phyloP scores from a whole-genome alignment of 2,888 invertebrate genomes.

The Eurois occulta region DNA sequence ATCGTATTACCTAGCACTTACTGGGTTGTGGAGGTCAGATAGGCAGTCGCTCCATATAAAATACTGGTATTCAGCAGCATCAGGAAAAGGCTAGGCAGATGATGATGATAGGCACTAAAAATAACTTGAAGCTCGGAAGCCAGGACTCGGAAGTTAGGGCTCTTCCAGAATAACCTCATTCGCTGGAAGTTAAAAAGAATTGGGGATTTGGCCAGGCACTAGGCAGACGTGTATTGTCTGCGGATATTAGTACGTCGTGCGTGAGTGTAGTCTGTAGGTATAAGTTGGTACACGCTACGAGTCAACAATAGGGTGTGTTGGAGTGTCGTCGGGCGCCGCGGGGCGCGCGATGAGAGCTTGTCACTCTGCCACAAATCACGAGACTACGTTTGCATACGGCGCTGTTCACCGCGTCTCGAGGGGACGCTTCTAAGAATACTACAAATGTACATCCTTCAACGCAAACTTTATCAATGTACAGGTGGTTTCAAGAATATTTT shows the following conservation, averaged over 20 bases:
- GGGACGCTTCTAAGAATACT: slow-evolving; percentile 62
- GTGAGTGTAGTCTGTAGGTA: slow-evolving; percentile 46
- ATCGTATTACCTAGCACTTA: too few species aligned
- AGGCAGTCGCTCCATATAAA: too few species aligned
- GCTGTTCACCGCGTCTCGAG: slow-evolving; percentile 67
- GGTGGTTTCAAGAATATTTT: neutral
- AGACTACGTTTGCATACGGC: slow-evolving; percentile 70
- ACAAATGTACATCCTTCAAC: slow-evolving; percentile 59
- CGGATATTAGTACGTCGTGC: slow-evolving; percentile 53
- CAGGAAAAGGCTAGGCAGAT: too few species aligned
- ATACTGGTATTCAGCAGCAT: too few species aligned
- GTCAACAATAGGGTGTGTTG: slow-evolving; percentile 76
- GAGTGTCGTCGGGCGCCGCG: slow-evolving; percentile 73
- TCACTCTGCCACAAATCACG: slow-evolving; percentile 81
- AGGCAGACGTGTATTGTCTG: slow-evolving; percentile 54
- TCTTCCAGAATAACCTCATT: slow-evolving; percentile 40
- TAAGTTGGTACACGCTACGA: slow-evolving; percentile 57
- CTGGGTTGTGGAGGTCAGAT: too few species aligned
- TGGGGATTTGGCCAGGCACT: slow-evolving; percentile 28
- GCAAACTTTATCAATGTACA: slow-evolving; percentile 45
- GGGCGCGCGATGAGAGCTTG: slow-evolving; percentile 78
- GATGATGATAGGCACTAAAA: slow-evolving; percentile 52
- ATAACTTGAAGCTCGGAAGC: slow-evolving; percentile 54
- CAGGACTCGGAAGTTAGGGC: slow-evolving; percentile 46
- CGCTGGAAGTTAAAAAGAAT: slow-evolving; percentile 38